Evolutionary conservation across 2,113 vertebrate species (phyloP), one percentile per base, ranked within the genome.

Genomic region (Panthera tigris): DNA sequence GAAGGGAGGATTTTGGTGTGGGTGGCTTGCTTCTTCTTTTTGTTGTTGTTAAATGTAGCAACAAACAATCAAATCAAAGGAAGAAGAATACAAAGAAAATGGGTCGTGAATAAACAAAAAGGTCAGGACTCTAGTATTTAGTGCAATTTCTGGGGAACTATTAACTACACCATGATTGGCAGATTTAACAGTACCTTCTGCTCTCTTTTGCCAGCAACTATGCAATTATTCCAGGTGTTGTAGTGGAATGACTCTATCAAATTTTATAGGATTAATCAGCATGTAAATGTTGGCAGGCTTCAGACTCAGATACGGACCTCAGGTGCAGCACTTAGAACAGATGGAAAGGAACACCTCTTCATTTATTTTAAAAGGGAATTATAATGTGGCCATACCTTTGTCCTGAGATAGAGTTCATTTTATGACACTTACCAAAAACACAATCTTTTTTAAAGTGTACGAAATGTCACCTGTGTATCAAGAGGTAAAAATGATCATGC

Each of bases 181-280:
- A 98, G 98, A 96, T 97, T 98, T 98, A 98, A 98, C 96, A 98
- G 98, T 96, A 98, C 96, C 98, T 98, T 98, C 97, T 92, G 97
- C 95, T 98, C 91, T 98, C 98, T 98, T 98, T 98, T 98, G 97
- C 97, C 98, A 98, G 98, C 97, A 98, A 98, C 98, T 98, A 91
- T 98, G 98, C 99, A 99, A 99, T 99, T 99, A 99, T 99, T 99
- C 98, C 98, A 99, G 99, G 98, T 99, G 98, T 98, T 99, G 98
- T 98, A 98, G 97, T 97, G 97, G 97, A 99, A 98, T 98, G 96
- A 98, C 98, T 99, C 98, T 93, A 97, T 98, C 97, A 97, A 98
- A 98, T 98, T 98, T 98, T 98, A 98, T 97, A 97, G 97, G 97
- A 98, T 96, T 98, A 99, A 99, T 98, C 98, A 99, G 97, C 97